Conservation (phyloP, 2,797 vertebrate species). For the Sphenodon punctatus region DNA sequence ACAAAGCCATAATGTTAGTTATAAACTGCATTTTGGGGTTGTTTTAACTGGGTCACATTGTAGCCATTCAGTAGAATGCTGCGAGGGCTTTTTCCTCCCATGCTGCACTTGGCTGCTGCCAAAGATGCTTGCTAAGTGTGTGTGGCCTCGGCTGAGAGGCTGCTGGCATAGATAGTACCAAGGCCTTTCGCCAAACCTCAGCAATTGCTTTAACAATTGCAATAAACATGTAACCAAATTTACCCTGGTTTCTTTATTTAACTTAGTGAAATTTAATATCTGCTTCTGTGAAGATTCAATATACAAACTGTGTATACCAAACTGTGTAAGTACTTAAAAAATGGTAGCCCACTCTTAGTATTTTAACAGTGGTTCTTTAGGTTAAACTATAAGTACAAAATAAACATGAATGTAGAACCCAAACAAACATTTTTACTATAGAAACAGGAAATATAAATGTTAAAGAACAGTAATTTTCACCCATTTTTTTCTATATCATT, state of each 20-base stretch:
- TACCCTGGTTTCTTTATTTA: slow-evolving; percentile 56
- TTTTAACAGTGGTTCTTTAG: neutral
- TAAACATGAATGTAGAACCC: neutral
- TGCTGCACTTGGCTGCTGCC: slow-evolving; percentile 4
- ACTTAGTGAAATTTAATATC: slow-evolving; percentile 13
- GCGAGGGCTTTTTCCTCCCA: neutral
- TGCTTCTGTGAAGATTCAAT: neutral
- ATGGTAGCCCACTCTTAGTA: neutral
- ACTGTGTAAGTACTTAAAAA: slow-evolving; percentile 2
- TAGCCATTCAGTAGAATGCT: slow-evolving; percentile 6
- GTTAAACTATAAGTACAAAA: neutral
- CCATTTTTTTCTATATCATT: neutral
- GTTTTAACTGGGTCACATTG: neutral
- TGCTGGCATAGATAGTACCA: slow-evolving; percentile 27
- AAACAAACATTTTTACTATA: neutral
- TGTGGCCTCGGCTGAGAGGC: slow-evolving; percentile 48
- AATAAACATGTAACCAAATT: slow-evolving; percentile 62
- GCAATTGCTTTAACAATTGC: slow-evolving; percentile 24
- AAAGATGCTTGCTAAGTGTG: slow-evolving; percentile 35
- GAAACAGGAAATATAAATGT: neutral
- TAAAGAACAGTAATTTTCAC: neutral
- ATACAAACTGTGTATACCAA: neutral
- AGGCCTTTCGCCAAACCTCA: slow-evolving; percentile 67
- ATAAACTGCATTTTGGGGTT: slow-evolving; percentile 26
- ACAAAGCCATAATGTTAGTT: slow-evolving; percentile 51